A percentile compares a stretch with the other conserved stretches of the same genome.
Evolutionary conservation across 2,888 invertebrate species (phyloP).

Genomic region (Tenthredo mesomela): DNA sequence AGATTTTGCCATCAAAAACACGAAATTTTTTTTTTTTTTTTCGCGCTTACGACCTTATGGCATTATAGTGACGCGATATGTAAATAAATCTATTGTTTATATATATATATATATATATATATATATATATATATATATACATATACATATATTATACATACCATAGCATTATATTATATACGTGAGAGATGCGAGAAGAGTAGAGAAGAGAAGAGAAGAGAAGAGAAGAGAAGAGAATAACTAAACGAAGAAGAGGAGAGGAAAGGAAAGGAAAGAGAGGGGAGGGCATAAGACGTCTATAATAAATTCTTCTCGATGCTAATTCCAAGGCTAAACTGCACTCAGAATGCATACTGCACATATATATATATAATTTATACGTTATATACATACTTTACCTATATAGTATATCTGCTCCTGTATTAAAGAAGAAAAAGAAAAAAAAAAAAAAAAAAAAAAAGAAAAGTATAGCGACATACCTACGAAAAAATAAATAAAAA

Average conservation of each 20-base stretch:
- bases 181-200: not conserved
- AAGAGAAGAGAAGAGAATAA: not conserved
- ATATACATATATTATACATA: not conserved
- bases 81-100: not conserved
- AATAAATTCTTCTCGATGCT: slow-evolving; percentile 39
- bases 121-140: no score
- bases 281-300: slow-evolving; percentile 25
- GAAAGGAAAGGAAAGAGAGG: not conserved
- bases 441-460: not conserved
- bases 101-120: not conserved
- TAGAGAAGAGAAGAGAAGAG: not conserved
- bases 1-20: no score
- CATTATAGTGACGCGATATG: no score
- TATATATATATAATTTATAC: not conserved
- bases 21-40: no score
- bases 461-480: not conserved
- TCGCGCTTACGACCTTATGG: no score
- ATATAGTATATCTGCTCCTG: not conserved
- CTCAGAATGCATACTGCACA: slow-evolving; percentile 24
- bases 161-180: not conserved
- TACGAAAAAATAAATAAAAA: not conserved
- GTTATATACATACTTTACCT: not conserved
- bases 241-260: slow-evolving; percentile 12
- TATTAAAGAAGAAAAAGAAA: not conserved
- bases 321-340: slow-evolving; percentile 45